Evolutionary conservation across 2,888 invertebrate genomes (phyloP).

Genomic region (Neoascia interrupta): DNA sequence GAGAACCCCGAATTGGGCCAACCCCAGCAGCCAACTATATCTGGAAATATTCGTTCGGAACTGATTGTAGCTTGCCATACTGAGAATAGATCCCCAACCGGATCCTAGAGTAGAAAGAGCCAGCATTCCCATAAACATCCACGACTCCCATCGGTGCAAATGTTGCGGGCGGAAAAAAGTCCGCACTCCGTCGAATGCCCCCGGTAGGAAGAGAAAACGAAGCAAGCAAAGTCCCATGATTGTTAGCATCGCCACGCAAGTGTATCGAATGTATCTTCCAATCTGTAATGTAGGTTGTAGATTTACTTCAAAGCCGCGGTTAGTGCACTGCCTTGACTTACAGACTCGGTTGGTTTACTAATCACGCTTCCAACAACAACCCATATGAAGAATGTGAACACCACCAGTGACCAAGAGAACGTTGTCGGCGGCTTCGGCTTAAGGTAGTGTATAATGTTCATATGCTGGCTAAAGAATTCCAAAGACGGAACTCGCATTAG

Average conservation of each 20-base stretch:
- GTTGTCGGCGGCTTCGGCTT: conserved; percentile 54
- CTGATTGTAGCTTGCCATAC: conserved; percentile 59
- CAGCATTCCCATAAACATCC: conserved; percentile 49
- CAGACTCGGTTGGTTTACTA: conserved; percentile 51
- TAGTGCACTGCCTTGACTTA: not conserved
- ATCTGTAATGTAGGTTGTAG: conserved; percentile 71
- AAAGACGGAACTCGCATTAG: conserved; percentile 50
- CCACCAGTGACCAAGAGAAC: conserved; percentile 73
- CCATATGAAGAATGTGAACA: conserved; percentile 57
- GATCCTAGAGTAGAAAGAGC: conserved; percentile 49
- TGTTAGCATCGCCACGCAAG: conserved; percentile 48
- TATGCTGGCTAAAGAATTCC: conserved; percentile 63
- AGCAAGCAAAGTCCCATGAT: conserved; percentile 70
- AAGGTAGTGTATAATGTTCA: conserved; percentile 65
- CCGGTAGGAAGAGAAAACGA: conserved; percentile 56
- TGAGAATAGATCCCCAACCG: conserved; percentile 58
- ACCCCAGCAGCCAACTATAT: conserved; percentile 60
- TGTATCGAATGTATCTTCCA: conserved; percentile 73
- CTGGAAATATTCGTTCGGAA: conserved; percentile 62
- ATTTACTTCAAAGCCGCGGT: no score
- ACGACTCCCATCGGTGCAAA: conserved; percentile 25
- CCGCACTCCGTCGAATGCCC: conserved; percentile 32
- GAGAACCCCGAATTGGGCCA: conserved; percentile 46
- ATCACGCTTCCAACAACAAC: conserved; percentile 39
- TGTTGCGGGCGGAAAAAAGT: conserved; percentile 48